Evolutionary conservation across 2,113 vertebrate genomes (phyloP), one percentile per base, ranked within the genome.

Genomic region (Oreotrochilus melanogaster): DNA sequence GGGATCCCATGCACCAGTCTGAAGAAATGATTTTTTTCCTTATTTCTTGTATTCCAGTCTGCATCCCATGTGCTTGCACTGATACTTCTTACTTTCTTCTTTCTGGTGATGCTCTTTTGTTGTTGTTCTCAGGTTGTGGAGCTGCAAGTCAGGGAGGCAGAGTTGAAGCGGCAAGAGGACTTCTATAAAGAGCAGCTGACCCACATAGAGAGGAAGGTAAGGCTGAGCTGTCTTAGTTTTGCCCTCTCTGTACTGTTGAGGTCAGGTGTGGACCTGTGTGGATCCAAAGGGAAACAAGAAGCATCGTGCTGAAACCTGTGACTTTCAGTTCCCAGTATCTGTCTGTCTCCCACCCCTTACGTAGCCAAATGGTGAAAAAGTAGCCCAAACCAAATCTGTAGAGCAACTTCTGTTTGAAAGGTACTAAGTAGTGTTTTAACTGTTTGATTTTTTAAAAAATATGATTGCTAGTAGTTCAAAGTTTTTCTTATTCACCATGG

Each of bases 131-230:
- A 99, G 99, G 98, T 97, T 19, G 91, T 93, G 89, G 98, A 98
- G 79, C 96, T 99, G 96, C 98, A 98, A 81, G 97, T 82, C 69
- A 98, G 98, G 91, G 98, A 99, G 74, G 94, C 97, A 18, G 99
- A 99, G 92, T 72, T 99, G 87, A 96, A 96, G 58, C 93, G 78
- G 72, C 97, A 98, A 25, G 98, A 98, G 14, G 73, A 90, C 79
- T 99, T 99, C 97, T 99, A 98, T 65, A 99, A 98, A 86, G 99
- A 99, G 75, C 99, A 99, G 93, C 91, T 99, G 95, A 97, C 97
- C 53, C 97, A 86, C 86, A 98, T 99, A 75, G 99, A 99, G 96
- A 99, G 94, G 95, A 99, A 99, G 98, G 99, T 99, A 95, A 96
- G 96, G 30, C 33, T 10, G 2, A 24, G 30, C 24, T 88, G 19